These are phyloP conservation scores for Sitta carolinensis DNA, from an alignment of 2,797 vertebrate species.

Conservation along the genomic window DNA sequence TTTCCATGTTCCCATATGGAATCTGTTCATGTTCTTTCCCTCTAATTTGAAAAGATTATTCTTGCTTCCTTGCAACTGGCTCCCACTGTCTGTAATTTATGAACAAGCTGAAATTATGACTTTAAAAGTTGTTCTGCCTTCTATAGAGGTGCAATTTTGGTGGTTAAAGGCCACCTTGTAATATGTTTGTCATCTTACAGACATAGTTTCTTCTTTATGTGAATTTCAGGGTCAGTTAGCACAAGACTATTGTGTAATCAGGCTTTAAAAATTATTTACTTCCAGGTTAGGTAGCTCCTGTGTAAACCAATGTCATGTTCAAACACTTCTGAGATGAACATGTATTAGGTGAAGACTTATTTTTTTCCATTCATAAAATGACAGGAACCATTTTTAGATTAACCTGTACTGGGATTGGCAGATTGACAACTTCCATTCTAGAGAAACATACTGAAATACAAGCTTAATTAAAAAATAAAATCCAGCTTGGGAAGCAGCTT, in stretches of 20 bases:
- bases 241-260: neutral
- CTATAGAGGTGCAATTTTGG: neutral
- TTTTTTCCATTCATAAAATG: neutral
- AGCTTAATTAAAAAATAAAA: neutral
- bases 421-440: neutral
- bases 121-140: constrained; percentile 41
- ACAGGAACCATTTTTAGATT: neutral
- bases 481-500: constrained; percentile 69
- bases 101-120: constrained; percentile 37
- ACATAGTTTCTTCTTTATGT: neutral
- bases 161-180: neutral
- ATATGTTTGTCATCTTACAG: neutral
- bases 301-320: neutral
- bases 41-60: constrained; percentile 65
- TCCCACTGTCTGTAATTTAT: constrained; percentile 45
- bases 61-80: constrained; percentile 41
- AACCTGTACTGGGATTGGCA: neutral
- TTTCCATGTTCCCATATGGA: constrained; percentile 6
- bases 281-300: neutral
- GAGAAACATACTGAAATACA: neutral
- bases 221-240: neutral
- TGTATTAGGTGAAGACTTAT: neutral
- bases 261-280: neutral
- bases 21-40: constrained; percentile 47
- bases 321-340: neutral